phyloP scores from a whole-genome alignment of 2,797 vertebrate species.

The Siniperca undulata region DNA sequence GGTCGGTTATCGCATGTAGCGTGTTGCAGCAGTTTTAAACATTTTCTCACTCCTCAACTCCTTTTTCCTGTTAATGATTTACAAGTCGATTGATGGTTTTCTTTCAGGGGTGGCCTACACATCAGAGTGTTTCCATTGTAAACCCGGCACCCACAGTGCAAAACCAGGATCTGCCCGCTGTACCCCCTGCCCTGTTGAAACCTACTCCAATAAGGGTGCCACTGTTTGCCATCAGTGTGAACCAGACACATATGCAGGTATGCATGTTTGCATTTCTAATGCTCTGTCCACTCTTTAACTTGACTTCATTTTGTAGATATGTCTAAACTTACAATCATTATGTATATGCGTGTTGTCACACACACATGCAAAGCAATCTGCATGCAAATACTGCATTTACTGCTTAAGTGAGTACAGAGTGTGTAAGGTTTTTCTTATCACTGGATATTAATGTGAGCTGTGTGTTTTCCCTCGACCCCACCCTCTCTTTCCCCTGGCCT shows the following conservation, averaged over 20 bases:
- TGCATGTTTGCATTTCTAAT: constrained; percentile 62
- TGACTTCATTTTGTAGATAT: neutral
- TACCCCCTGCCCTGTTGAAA: constrained; percentile 86
- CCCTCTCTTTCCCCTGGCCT: constrained; percentile 33
- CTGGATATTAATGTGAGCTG: constrained; percentile 70
- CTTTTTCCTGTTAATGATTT: constrained; percentile 42
- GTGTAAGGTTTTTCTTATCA: constrained; percentile 60
- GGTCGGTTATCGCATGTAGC: constrained; percentile 76
- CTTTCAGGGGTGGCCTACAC: constrained; percentile 94
- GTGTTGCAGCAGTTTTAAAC: neutral
- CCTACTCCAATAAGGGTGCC: constrained; percentile 92
- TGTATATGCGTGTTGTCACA: constrained; percentile 16
- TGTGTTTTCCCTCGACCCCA: constrained; percentile 47
- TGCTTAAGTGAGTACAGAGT: constrained; percentile 23
- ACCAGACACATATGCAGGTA: constrained; percentile 89
- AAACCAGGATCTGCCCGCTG: constrained; percentile 90
- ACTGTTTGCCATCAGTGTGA: constrained; percentile 91
- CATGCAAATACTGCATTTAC: constrained; percentile 57
- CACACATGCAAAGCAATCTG: constrained; percentile 11
- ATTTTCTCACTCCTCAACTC: neutral
- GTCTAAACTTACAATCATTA: constrained; percentile 4
- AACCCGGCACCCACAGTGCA: constrained; percentile 90
- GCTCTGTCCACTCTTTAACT: neutral
- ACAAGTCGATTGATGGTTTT: neutral
- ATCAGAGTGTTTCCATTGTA: constrained; percentile 98